Percentiles rank a stretch among this genome's conserved stretches.
Conservation (phyloP, 2,888 invertebrate species). For the Drosophila fulvimacula region DNA sequence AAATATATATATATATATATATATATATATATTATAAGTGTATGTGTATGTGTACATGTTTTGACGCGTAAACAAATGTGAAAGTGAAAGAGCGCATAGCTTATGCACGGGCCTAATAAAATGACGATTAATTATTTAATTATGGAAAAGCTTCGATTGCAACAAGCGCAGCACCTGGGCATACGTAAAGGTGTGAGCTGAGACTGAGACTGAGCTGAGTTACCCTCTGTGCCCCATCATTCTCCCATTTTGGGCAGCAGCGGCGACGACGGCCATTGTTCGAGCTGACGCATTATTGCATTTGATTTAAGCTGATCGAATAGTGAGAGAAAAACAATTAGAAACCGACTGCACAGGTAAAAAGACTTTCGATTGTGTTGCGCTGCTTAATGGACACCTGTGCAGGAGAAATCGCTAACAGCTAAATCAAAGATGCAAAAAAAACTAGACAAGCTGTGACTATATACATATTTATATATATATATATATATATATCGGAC, state of each 20-base stretch:
- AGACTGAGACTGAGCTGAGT: neutral
- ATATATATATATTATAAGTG: too few relatives aligned
- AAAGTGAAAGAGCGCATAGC: slow-evolving; percentile 63
- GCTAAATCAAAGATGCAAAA: slow-evolving; percentile 9
- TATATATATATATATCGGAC: neutral
- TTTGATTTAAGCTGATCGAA: slow-evolving; percentile 10
- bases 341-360: slow-evolving; percentile 21
- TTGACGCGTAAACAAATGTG: slow-evolving; percentile 50
- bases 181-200: neutral
- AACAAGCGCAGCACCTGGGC: slow-evolving; percentile 14
- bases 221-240: neutral
- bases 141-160: slow-evolving; percentile 61
- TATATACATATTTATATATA: neutral
- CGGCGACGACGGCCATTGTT: neutral
- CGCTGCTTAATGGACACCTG: slow-evolving; percentile 20
- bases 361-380: slow-evolving; percentile 56
- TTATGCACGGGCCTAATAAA: slow-evolving; percentile 59
- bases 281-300: slow-evolving; percentile 11
- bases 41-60: neutral
- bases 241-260: slow-evolving; percentile 24
- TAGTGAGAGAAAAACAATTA: slow-evolving; percentile 29
- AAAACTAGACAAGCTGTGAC: neutral
- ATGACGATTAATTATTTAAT: slow-evolving; percentile 69
- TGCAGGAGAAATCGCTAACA: slow-evolving; percentile 34
- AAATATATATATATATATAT: too few relatives aligned